Base-by-base conservation (phyloP, 35 echinoderm and acorn worm genomes). In the Ophiothrix spiculata region DNA sequence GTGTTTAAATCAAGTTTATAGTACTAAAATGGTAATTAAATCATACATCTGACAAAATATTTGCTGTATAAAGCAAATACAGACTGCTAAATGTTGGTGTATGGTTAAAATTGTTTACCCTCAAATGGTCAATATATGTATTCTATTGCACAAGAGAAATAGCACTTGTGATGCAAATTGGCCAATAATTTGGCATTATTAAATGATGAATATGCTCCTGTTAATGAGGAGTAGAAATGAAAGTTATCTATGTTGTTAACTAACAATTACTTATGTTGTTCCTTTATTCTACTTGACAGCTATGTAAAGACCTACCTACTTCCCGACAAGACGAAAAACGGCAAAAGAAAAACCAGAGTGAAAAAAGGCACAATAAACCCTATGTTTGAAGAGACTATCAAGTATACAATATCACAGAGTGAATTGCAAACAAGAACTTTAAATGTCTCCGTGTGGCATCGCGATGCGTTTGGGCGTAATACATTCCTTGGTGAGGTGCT, bases 221-320 rank as follows among this genome's bases (percentile, higher is more conserved):
- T 14, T 34, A 82, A 25, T 25, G 19, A 35, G 19, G 76, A 31
- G 39, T 29, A 80, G 17, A 0, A 29, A 36, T 79, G 23, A 78
- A 78, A 28, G 76, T 32, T 78, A 78, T 15, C 13, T 15, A 19
- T 15, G 14, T 32, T 15, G 76, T 63, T 15, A 28, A 15, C 14
- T 15, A 63, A 63, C 14, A 78, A 31, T 21, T 84, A 0, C 32
- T 0, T 84, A 14, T 35, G 35, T 11, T 19, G 56, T 16, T 69
- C 33, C 0, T 16, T 40, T 42, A 4, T 64, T 49, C 28, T 29
- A 39, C 34, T 6, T 33, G 35, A 21, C 79, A 98, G 95, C 4
- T 98, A 98, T 76, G 92, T 98, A 1, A 98, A 98, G 82, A 76
- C 87, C 37, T 98, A 98, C 86, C 86, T 94, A 23, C 89, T 98